Evolutionary conservation across 2,888 invertebrate species (phyloP).

Genomic region (Bursaphelenchus okinawaensis): DNA sequence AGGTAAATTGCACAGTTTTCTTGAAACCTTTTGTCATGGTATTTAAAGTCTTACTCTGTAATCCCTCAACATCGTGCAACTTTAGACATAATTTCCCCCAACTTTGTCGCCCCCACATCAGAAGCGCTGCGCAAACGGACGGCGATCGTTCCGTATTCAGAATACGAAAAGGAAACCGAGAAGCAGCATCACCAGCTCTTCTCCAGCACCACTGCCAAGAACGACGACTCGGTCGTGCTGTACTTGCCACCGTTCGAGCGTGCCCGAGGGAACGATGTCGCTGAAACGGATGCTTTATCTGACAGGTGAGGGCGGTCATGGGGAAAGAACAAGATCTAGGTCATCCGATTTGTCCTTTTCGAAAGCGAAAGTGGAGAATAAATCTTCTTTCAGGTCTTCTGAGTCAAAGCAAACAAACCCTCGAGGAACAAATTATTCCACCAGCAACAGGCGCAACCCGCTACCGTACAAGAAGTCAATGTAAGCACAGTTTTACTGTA

Average conservation of each 20-base stretch:
- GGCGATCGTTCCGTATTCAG: constrained; percentile 21
- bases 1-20: too few relatives aligned
- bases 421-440: constrained; percentile 12
- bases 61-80: too few relatives aligned
- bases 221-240: constrained; percentile 12
- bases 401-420: not conserved
- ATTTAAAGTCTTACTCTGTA: too few relatives aligned
- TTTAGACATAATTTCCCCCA: not conserved
- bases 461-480: constrained; percentile 19
- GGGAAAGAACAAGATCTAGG: constrained; percentile 1
- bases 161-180: constrained; percentile 15
- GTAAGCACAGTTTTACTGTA: constrained; percentile 1
- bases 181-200: constrained; percentile 4
- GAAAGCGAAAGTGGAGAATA: constrained; percentile 2
- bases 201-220: not conserved
- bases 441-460: constrained; percentile 18
- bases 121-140: not conserved
- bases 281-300: constrained; percentile 4
- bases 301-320: not conserved
- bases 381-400: not conserved
- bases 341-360: constrained; percentile 2
- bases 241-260: constrained; percentile 22
- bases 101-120: constrained; percentile 3
- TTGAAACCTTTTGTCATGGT: too few relatives aligned
- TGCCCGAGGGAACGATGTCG: constrained; percentile 5